Base-by-base conservation (phyloP, 2,113 vertebrate species). In the Ariopsis seemanni region DNA sequence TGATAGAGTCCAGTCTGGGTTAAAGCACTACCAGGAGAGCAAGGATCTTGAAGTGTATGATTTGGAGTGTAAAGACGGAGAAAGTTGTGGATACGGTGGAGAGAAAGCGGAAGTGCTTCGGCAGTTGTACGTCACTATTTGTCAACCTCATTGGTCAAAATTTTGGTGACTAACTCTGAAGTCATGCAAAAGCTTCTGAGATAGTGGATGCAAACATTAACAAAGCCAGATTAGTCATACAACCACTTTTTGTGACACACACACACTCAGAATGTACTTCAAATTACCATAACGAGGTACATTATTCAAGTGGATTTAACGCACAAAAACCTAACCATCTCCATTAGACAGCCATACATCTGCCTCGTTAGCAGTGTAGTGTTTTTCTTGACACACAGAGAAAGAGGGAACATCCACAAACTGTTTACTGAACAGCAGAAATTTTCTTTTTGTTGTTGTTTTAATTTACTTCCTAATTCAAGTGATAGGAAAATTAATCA, bases 381-480 rank as follows among this genome's bases (percentile, higher is more conserved):
- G 91, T 83, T 81, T 87, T 72, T 57, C 75, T 50, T 84, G 88
- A 87, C 71, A 14, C 27, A 53, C 67, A 63, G 52, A 55, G 85
- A 84, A 77, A 27, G 30, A 72, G 48, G 27, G 69, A 86, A 87
- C 81, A 89, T 72, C 82, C 89, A 89, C 88, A 89, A 90, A 88
- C 88, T 91, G 90, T 91, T 91, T 92, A 92, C 88, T 91, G 90
- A 91, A 89, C 88, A 67, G 72, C 87, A 86, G 83, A 90, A 83
- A 89, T 3, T 87, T 22, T 62, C 72, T 55, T 63, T 27, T 48
- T 69, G 85, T 88, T 91, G 90, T 89, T 87, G 85, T 89, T 92
- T 92, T 92, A 90, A 92, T 92, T 92, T 91, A 92, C 89, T 88
- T 89, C 93, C 94, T 95, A 96, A 94, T 95, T 97, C 92, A 93